Base-by-base conservation (phyloP, 2,888 invertebrate genomes). In the Hyalella azteca region DNA sequence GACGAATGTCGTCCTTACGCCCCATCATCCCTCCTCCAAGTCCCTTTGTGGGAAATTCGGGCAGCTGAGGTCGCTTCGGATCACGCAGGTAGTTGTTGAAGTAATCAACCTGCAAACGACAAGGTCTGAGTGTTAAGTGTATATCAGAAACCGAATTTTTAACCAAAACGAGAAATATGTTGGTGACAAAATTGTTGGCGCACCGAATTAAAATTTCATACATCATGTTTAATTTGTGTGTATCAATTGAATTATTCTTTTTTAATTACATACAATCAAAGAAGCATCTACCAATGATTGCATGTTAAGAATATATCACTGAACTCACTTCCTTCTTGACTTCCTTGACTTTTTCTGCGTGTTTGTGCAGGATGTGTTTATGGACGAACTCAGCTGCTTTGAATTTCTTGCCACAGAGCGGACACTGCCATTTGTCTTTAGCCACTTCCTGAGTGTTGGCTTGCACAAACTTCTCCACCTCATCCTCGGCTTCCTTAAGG, bases 391-490 rank as follows among this genome's bases (percentile, higher is more conserved):
- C 98, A 0, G 98, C 98, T 0, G 98, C 93, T 88, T 98, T 99
- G 89, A 99, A 99, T 88, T 99, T 99, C 88, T 99, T 99, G 0
- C 98, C 98, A 79, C 97, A 98, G 11, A 99, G 89, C 0, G 99
- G 99, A 88, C 99, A 99, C 85, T 99, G 88, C 98, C 98, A 99
- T 87, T 99, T 99, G 88, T 98, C 99, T 87, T 97, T 97, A 0
- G 95, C 95, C 85, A 99, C 87, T 89, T 99, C 98, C 87, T 98
- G 95, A 0, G 97, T 97, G 88, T 99, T 99, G 0, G 96, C 93
- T 86, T 94, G 93, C 22, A 99, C 93, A 88, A 99, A 98, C 88
- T 96, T 96, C 86, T 98, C 97, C 0, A 97, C 94, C 89, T 95
- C 95, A 76, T 85, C 85, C 36, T 85, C 85, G 13, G 84, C 83